Evolutionary conservation across 2,888 invertebrate genomes (phyloP), one percentile per base, ranked within the genome.

Genomic region (Pseudoips prasinana): DNA sequence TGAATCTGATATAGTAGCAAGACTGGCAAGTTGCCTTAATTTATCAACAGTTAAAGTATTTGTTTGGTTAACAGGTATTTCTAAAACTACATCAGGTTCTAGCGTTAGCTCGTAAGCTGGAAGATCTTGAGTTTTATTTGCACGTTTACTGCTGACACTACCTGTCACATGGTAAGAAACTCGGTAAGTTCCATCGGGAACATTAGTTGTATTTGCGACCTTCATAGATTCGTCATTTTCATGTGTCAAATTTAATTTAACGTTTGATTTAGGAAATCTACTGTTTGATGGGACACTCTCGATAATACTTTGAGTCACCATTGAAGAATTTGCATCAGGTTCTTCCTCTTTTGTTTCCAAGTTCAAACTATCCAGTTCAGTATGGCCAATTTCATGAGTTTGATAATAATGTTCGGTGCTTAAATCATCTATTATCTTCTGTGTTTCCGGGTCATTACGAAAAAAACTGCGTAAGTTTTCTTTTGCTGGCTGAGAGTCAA

Each of bases 1-100:
- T 18, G 75, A 81, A 64, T 90, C 83, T 8, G 88, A 85, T 44
- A 91, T 81, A 24, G 90, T 90, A 9, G 91, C 91, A 18, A 91
- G 83, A 66, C 80, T 90, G 7, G 91, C 90, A 6, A 91, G 73
- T 60, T 91, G 86, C 53, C 81, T 89, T 8, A 91, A 69, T 64
- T 89, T 89, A 30, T 90, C 89, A 27, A 83, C 60, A 1, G 87
- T 81, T 25, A 88, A 56, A 7, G 75, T 57, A 55, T 73, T 85
- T 20, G 73, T 68, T 63, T 83, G 81, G 50, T 84, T 88, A 8
- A 70, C 45, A 3, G 88, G 87, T 56, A 87, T 86, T 68, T 87
- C 88, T 49, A 87, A 62, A 28, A 86, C 73, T 6, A 88, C 72
- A 48, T 88, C 87, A 8, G 88, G 88, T 52, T 87, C 84, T 50